These are phyloP conservation scores for Melieria crassipennis DNA, from an alignment of 2,888 invertebrate species.

Conservation along the genomic window DNA sequence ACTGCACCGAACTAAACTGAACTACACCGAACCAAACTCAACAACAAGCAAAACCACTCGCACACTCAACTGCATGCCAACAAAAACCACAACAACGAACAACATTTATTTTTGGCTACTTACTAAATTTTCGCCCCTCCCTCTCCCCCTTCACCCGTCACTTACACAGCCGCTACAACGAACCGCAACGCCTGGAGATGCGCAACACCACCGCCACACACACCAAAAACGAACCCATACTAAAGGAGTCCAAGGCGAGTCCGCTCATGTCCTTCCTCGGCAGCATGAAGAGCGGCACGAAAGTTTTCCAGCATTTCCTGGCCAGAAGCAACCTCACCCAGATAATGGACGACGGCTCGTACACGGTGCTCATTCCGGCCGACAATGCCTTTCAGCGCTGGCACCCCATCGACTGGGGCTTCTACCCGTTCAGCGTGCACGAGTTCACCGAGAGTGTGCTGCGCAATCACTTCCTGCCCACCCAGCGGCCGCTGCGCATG, in stretches of 20 bases:
- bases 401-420: conserved; percentile 78
- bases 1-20: not conserved
- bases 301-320: conserved; percentile 73
- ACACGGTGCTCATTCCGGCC: conserved; percentile 73
- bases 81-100: no score
- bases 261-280: conserved; percentile 68
- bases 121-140: not conserved
- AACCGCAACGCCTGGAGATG: conserved; percentile 64
- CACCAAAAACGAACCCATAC: conserved; percentile 63
- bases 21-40: conserved; percentile 1
- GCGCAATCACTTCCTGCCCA: conserved; percentile 72
- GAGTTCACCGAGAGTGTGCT: conserved; percentile 73
- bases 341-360: conserved; percentile 69
- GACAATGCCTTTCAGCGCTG: conserved; percentile 75
- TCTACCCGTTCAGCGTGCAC: conserved; percentile 75
- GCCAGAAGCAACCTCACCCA: conserved; percentile 71
- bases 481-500: conserved; percentile 68
- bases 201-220: conserved; percentile 60
- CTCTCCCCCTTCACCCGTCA: not conserved
- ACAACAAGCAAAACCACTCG: conserved; percentile 4
- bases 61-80: not conserved
- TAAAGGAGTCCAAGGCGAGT: conserved; percentile 63
- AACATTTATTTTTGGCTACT: not conserved
- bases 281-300: conserved; percentile 72
- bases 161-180: conserved; percentile 60